Evolutionary conservation across 2,888 invertebrate genomes (phyloP), one percentile per base, ranked within the genome.

Genomic region (Anticlea derivata): DNA sequence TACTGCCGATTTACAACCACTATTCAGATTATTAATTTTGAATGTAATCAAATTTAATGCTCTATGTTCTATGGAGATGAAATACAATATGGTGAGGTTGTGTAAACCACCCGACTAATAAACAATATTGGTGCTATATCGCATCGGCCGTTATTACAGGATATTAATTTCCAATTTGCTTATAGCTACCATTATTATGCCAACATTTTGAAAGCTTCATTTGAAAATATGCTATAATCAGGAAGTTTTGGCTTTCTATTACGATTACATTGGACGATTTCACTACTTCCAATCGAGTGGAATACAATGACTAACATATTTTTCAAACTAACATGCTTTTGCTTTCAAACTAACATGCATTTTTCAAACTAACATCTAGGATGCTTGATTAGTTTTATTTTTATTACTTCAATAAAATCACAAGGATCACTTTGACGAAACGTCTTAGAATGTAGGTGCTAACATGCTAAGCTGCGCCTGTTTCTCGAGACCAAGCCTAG

Each of bases 1-100:
- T 66, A 72, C 65, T 65, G 61, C 60, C 63, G 67, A 68, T 68
- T 69, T 63, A 60, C 65, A 66, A 62, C 62, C 60, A 60, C 66
- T 70, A 70, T 68, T 64, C 69, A 68, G 63, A 68, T 65, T 70
- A 76, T 72, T 70, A 73, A 76, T 73, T 70, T 63, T 48, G 60
- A 63, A 68, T 69, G 66, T 68, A 68, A 71, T 66, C 65, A 68
- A 67, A 70, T 71, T 72, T 70, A 70, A 71, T 71, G 68, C 56
- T 66, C 51, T 57, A 63, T 56, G 60, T 69, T 66, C 63, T 62
- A 73, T 67, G 69, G 70, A 70, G 63, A 71, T 76, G 69, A 74
- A 76, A 78, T 77, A 73, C 76, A 73, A 70, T 75, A 78, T 70
- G 67, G 68, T 65, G 61, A 72, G 71, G 75, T 70, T 67, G 71